Evolutionary conservation across 2,888 invertebrate species (phyloP), one percentile per base, ranked within the genome.

Genomic region (Camptogramma bilineatum): DNA sequence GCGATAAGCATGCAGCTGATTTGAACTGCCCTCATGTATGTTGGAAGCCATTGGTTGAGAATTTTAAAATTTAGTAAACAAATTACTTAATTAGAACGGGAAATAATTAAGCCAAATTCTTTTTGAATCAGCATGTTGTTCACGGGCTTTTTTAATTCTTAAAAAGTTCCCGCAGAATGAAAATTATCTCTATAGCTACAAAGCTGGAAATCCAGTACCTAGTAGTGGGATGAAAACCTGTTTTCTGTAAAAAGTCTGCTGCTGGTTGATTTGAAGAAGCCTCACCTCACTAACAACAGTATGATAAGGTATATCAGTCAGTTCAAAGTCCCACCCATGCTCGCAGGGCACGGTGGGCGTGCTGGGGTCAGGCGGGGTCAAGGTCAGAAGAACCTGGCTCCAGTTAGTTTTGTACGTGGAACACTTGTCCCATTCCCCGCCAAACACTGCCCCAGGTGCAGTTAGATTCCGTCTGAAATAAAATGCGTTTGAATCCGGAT

Each of bases 251-350:
- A n/a, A n/a, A n/a, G n/a, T n/a, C n/a, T n/a, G n/a, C n/a, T n/a
- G n/a, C n/a, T n/a, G n/a, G n/a, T n/a, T n/a, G n/a, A n/a, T n/a
- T n/a, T n/a, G n/a, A n/a, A n/a, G n/a, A n/a, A n/a, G n/a, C 24
- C 78, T 77, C 42, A 91, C 92, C 88, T 92, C 92, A 54, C 86
- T 91, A 42, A 90, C 84, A 52, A 93, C 85, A 19, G 91, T 92
- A 10, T 83, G 81, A 62, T 93, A 93, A 0, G 91, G 91, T 57
- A 93, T 93, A 63, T 92, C 92, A 0, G 73, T 78, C 9, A 90
- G 76, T 56, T 90, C 84, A 69, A 91, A 92, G 68, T 92, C 91
- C 92, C 92, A 91, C 17, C 91, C 92, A 53, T 87, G 34, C 24
- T 66, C 75, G 66, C 92, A 93, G 0, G 83, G 78, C 7, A 79